phyloP scores from a whole-genome alignment of 2,888 invertebrate species.

The Stenodera caucasica region DNA sequence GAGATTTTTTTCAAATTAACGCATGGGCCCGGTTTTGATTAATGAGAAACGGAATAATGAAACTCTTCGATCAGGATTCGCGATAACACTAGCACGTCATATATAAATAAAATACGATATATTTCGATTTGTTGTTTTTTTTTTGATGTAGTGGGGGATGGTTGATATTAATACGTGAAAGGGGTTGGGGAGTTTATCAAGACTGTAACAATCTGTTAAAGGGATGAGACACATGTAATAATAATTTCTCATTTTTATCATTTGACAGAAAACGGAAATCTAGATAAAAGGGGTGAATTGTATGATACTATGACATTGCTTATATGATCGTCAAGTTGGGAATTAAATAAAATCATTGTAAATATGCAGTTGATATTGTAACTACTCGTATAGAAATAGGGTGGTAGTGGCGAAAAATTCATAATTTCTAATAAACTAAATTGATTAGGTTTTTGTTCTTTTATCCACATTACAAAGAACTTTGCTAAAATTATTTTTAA shows the following conservation, averaged over 20 bases:
- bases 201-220: neutral
- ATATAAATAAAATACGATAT: slow-evolving; percentile 32
- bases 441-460: slow-evolving; percentile 51
- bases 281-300: neutral
- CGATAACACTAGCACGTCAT: slow-evolving; percentile 48
- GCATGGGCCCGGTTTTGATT: slow-evolving; percentile 51
- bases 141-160: neutral
- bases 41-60: slow-evolving; percentile 54
- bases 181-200: neutral
- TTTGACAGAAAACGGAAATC: neutral
- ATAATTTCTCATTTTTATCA: slow-evolving; percentile 9
- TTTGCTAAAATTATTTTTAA: slow-evolving; percentile 56
- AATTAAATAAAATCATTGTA: neutral
- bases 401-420: slow-evolving; percentile 31
- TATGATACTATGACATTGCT: neutral
- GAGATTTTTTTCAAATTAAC: slow-evolving; percentile 53
- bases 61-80: slow-evolving; percentile 53
- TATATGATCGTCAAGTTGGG: too few species aligned
- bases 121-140: neutral
- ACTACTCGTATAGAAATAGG: neutral
- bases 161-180: neutral
- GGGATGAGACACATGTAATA: slow-evolving; percentile 1
- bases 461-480: slow-evolving; percentile 47
- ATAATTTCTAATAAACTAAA: slow-evolving; percentile 51
- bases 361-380: neutral